phyloP scores from a whole-genome alignment of 1,140 invertebrate genomes.

The Chlorops oryzae region DNA sequence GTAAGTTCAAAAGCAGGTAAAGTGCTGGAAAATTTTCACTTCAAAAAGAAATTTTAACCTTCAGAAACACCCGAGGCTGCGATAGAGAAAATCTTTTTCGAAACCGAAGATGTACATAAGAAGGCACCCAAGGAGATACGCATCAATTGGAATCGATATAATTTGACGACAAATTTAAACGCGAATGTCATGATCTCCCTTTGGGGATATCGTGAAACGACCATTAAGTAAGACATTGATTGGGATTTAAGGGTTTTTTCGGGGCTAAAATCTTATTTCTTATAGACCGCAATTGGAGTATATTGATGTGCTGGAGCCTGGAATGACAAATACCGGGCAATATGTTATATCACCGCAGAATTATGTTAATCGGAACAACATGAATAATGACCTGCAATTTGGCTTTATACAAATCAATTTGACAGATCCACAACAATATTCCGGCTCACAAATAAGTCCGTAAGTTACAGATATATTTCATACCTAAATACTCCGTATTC shows the following conservation, averaged over 20 bases:
- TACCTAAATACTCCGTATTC: too few species aligned
- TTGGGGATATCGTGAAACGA: constrained; percentile 80
- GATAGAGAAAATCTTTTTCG: constrained; percentile 76
- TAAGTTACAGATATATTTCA: too few species aligned
- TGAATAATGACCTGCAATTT: constrained; percentile 69
- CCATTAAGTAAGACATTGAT: constrained; percentile 53
- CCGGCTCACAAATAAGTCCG: constrained; percentile 68
- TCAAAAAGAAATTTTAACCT: neutral
- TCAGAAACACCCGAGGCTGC: constrained; percentile 82
- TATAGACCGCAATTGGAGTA: constrained; percentile 60
- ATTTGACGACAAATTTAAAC: constrained; percentile 74
- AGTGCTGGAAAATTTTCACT: neutral
- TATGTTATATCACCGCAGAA: constrained; percentile 64
- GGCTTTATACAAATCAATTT: constrained; percentile 88
- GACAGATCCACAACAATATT: constrained; percentile 67
- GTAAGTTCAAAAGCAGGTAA: constrained; percentile 51
- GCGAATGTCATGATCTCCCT: constrained; percentile 72
- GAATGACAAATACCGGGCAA: constrained; percentile 58
- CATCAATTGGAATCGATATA: constrained; percentile 75
- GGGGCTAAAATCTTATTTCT: too few species aligned
- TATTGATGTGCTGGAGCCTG: constrained; percentile 57
- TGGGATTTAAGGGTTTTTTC: neutral
- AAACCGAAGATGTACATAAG: constrained; percentile 64
- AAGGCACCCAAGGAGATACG: constrained; percentile 64
- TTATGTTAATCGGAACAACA: constrained; percentile 63